Base-by-base conservation (phyloP, 2,888 invertebrate species). In the Doris montereyensis region DNA sequence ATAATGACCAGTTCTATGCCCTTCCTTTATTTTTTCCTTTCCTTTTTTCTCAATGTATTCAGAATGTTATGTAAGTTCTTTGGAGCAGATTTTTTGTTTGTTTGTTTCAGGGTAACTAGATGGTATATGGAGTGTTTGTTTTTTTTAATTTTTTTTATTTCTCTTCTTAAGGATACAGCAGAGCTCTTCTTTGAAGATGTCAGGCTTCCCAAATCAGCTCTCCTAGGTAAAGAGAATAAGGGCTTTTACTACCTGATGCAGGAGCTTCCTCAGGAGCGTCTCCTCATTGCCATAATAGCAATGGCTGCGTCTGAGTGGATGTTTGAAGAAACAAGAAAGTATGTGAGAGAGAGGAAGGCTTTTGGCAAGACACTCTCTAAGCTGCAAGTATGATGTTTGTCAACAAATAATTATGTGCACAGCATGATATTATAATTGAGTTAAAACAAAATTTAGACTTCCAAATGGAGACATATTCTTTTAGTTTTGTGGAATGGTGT, bases 111-210 rank as follows among this genome's bases (percentile, higher is more conserved):
- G n/a, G n/a, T n/a, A n/a, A n/a, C n/a, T n/a, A n/a, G n/a, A n/a
- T n/a, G n/a, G n/a, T n/a, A n/a, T n/a, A n/a, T n/a, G n/a, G n/a
- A n/a, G n/a, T n/a, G n/a, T n/a, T n/a, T n/a, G n/a, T n/a, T 21
- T 62, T 62, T 62, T n/a, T 13, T 13, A 8, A 62, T 62, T 21
- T 5, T 62, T 62, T 13, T 41, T 41, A 17, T 10, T 41, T 10
- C 52, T 41, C 52, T 10, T 41, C 17, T 41, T 4, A 82, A 92
- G 90, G 92, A 92, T 83, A 91, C 92, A 21, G 88, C 92, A 2
- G 92, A 91, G 79, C 84, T 92, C 65, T 92, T 92, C 82, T 92
- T 92, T 83, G 92, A 92, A 76, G 92, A 92, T 85, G 90, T 92
- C 0, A 88, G 91, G 0, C 86, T 92, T 2, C 92, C 92, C 10